Evolutionary conservation across 1,140 invertebrate genomes (phyloP).

Genomic region (Lucilia sericata): DNA sequence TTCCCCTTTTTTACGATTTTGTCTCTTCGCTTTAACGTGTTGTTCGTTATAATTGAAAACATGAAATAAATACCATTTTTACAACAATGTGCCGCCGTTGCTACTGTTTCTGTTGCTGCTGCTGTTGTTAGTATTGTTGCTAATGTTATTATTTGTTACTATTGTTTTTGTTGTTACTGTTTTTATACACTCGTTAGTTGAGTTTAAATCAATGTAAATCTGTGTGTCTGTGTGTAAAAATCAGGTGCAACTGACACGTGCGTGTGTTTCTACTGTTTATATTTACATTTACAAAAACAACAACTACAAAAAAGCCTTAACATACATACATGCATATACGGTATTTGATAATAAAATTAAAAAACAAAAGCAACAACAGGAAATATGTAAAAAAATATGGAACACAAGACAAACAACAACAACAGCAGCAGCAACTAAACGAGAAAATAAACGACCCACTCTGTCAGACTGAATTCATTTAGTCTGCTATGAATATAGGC

Average conservation of each 20-base stretch:
- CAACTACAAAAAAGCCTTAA: not conserved
- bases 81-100: conserved; percentile 5
- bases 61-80: conserved; percentile 30
- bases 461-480: not conserved
- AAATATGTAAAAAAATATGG: not conserved
- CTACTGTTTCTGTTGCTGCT: not conserved
- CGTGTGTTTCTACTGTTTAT: not conserved
- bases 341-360: not conserved
- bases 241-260: conserved; percentile 20
- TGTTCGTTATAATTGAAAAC: conserved; percentile 42
- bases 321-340: not conserved
- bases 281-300: conserved; percentile 27
- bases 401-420: not conserved
- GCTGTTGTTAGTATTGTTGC: not conserved
- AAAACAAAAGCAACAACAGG: not conserved
- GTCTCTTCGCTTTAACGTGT: not conserved
- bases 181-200: conserved; percentile 20
- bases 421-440: not conserved
- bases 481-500: not conserved
- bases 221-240: not conserved
- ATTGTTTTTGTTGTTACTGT: not conserved
- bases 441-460: not conserved
- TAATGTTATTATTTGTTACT: conserved; percentile 2
- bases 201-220: not conserved
- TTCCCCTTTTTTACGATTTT: not conserved